Base-by-base conservation (phyloP, 2,113 vertebrate species). In the Pterocles gutturalis region DNA sequence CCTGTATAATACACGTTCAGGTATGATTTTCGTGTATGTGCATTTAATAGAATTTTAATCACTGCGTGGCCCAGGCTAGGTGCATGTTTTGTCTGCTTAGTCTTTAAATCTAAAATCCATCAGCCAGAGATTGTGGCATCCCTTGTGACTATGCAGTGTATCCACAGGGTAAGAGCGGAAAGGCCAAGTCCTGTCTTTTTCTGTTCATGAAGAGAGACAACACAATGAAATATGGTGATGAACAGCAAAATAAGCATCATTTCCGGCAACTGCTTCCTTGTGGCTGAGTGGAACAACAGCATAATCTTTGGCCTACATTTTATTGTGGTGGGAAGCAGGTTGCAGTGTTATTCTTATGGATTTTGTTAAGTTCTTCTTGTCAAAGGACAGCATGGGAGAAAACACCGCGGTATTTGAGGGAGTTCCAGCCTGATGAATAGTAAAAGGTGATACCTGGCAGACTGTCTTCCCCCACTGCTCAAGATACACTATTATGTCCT, bases 381-480 rank as follows among this genome's bases (percentile, higher is more conserved):
- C 4, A 19, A 67, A 93, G 45, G 53, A 66, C 69, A 76, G 21
- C 57, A 49, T 28, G 38, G 70, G n/a, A 77, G 51, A 58, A 90
- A 87, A 69, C n/a, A 64, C 43, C 16, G 7, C 0, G 1, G 28
- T 73, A 41, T 49, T n/a, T 45, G 60, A 79, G 46, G 51, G 79
- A 71, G 14, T 48, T 86, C 26, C 58, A 95, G 55, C 51, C 46
- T 31, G 57, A 49, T 51, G 57, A 65, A 36, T 7, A 57, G 24
- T 33, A 57, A 24, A n/a, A 0, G 0, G 14, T 31, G 48, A 62
- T 54, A 34, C 34, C 49, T 76, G 62, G 77, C 43, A 43, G 65
- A 43, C 17, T 0, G 2, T 18, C 28, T 65, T 46, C 28, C 46
- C 38, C 36, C 1, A 0, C 18, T 57, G n/a, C 55, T 75, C 17